Evolutionary conservation across 2,797 vertebrate species (phyloP).

Genomic region (Euphonia xanthogaster): DNA sequence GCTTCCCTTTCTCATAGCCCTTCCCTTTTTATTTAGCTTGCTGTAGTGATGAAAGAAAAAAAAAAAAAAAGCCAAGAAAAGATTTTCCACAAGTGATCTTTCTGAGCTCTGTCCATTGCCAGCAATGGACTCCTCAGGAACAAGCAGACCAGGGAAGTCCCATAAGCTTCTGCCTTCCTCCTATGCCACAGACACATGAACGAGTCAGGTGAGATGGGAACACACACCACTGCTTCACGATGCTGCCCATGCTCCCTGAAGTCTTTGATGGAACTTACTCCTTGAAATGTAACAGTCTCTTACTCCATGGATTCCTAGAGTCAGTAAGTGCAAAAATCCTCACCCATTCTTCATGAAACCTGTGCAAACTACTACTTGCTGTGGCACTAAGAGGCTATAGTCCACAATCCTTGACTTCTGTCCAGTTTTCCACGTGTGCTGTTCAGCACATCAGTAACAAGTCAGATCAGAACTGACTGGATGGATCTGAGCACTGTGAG

Average conservation of each 20-base stretch:
- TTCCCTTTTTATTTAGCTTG: constrained; percentile 49
- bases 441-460: background rate
- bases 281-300: constrained; percentile 33
- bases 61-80: background rate
- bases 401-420: background rate
- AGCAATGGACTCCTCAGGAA: constrained; percentile 59
- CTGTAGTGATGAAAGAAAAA: background rate
- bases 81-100: background rate
- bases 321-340: constrained; percentile 55
- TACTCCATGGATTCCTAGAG: background rate
- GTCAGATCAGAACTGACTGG: background rate
- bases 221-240: background rate
- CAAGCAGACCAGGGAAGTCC: background rate
- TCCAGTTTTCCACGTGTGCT: background rate
- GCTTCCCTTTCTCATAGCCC: constrained; percentile 40
- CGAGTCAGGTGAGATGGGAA: background rate
- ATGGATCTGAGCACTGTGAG: background rate
- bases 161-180: background rate
- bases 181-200: background rate
- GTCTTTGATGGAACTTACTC: constrained; percentile 15
- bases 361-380: constrained; percentile 54
- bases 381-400: background rate
- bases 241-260: constrained; percentile 12
- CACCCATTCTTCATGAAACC: constrained; percentile 32
- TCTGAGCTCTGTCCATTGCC: constrained; percentile 48